Base-by-base conservation (phyloP, 92 coral and sea anemone genomes). In the Porites cylindrica region DNA sequence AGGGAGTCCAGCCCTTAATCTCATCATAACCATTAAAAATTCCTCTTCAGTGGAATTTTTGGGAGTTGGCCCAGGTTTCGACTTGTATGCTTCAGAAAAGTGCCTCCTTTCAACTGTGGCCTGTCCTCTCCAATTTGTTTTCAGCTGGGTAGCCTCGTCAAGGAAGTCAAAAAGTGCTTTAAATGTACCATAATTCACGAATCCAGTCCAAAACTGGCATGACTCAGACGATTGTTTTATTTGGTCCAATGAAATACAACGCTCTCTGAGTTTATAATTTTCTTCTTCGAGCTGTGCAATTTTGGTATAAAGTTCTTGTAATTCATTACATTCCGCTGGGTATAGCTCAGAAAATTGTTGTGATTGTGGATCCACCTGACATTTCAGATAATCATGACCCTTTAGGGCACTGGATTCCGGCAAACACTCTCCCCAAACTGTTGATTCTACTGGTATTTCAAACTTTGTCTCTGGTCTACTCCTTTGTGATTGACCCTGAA, bases 181-280 rank as follows among this genome's bases (percentile, higher is more conserved):
- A 21, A 81, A 88, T 7, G 91, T 78, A 38, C 86, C 85, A 66
- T 77, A 88, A 63, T 80, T 89, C 13, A 88, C 86, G 83, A 91
- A 91, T 52, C 85, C 94, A 72, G 94, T 87, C 51, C 84, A 87
- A 73, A 78, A 91, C 17, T 78, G 72, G 78, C 88, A 87, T 29
- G 74, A 51, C 16, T 76, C 53, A 17, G 85, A 76, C 61, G 50
- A 80, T 43, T 60, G 26, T 51, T 84, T 51, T 19, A 92, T 83
- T 12, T 76, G 87, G 19, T 92, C 78, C 32, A 92, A 56, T 6
- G 85, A 58, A 60, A 87, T 69, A 56, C 20, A 51, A 26, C 85
- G 52, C 56, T 66, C 71, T 69, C 72, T 32, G 51, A 72, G 71
- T 52, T 52, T 10, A 6, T 6, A 52, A 52, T 52, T 52, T 52